phyloP scores from a whole-genome alignment of 2,888 invertebrate genomes.

The Dolichomitus sp. region DNA sequence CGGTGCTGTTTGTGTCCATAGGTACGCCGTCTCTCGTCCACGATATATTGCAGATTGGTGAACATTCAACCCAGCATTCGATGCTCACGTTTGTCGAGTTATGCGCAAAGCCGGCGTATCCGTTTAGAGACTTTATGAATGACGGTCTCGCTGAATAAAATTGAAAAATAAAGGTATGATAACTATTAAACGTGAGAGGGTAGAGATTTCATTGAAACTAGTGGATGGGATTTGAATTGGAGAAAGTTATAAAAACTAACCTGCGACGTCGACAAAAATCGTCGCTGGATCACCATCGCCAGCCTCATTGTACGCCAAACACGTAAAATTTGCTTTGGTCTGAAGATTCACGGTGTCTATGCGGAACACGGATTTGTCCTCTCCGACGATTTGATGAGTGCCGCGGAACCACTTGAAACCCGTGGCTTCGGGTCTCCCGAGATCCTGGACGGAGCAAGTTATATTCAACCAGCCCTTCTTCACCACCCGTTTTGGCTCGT shows the following conservation, averaged over 20 bases:
- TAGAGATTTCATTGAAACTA: neutral
- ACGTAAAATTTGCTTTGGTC: slow-evolving; percentile 96
- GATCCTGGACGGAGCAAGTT: slow-evolving; percentile 93
- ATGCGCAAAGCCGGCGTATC: slow-evolving; percentile 93
- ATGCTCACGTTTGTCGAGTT: slow-evolving; percentile 90
- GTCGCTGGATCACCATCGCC: slow-evolving; percentile 92
- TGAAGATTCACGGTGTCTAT: slow-evolving; percentile 95
- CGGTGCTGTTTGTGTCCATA: slow-evolving; percentile 88
- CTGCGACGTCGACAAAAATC: slow-evolving; percentile 91
- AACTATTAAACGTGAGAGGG: neutral
- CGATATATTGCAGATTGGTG: slow-evolving; percentile 93
- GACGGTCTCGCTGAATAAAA: slow-evolving; percentile 92
- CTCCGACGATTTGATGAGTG: slow-evolving; percentile 91
- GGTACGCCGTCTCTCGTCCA: slow-evolving; percentile 94
- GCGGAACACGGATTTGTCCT: slow-evolving; percentile 92
- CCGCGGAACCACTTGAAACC: slow-evolving; percentile 94
- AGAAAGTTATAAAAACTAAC: slow-evolving; percentile 82
- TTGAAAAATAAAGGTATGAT: slow-evolving; percentile 9
- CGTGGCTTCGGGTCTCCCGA: slow-evolving; percentile 92
- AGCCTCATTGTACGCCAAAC: slow-evolving; percentile 94
- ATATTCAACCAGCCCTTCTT: slow-evolving; percentile 95
- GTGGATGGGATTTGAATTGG: neutral
- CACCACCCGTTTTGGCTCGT: slow-evolving; percentile 92
- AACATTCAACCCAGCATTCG: slow-evolving; percentile 96
- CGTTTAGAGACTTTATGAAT: slow-evolving; percentile 94